Conservation (phyloP, 2,797 vertebrate species). For the Buphagus erythrorhynchus region DNA sequence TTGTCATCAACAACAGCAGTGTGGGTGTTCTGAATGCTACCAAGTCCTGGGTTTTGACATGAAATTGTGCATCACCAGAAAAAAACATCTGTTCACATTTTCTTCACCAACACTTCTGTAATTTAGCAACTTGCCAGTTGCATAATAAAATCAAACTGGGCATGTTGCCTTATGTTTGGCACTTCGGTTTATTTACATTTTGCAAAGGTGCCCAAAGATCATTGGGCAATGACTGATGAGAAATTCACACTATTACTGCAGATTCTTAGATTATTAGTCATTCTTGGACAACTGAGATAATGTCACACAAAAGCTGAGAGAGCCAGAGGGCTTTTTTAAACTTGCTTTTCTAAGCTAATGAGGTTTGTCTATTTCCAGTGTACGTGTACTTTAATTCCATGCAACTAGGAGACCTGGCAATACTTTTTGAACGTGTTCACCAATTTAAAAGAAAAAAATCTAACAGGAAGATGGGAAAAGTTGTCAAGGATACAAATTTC, state of each 20-base stretch:
- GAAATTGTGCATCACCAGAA: background rate
- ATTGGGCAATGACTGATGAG: background rate
- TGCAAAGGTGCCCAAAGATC: background rate
- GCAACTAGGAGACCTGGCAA: background rate
- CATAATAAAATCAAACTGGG: slow-evolving; percentile 43
- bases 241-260: slow-evolving; percentile 36
- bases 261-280: slow-evolving; percentile 18
- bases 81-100: background rate
- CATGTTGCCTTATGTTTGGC: background rate
- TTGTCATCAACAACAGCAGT: background rate
- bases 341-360: background rate
- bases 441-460: background rate
- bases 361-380: background rate
- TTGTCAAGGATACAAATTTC: background rate
- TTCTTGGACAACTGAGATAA: slow-evolving; percentile 35
- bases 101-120: slow-evolving; percentile 3
- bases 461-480: background rate
- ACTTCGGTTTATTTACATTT: slow-evolving; percentile 38
- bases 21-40: background rate
- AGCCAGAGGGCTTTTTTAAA: background rate
- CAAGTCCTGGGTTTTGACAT: background rate
- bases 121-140: slow-evolving; percentile 24
- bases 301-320: slow-evolving; percentile 31
- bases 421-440: background rate
- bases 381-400: background rate